Conservation (phyloP, 2,113 vertebrate genomes). For the Nannospalax galili region DNA sequence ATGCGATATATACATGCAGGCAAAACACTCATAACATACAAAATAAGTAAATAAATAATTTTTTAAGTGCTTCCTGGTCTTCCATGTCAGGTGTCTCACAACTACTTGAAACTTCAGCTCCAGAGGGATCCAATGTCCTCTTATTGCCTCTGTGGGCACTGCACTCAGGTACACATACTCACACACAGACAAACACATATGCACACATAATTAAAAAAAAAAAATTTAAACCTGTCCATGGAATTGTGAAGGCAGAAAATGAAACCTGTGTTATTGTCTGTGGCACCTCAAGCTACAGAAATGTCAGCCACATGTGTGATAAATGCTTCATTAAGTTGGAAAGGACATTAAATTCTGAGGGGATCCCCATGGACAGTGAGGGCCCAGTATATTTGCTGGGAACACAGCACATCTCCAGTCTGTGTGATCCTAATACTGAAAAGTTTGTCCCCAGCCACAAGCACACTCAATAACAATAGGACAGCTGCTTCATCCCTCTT, state of each 20-base stretch:
- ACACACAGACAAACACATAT: neutral
- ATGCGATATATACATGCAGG: too few relatives aligned
- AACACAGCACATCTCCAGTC: neutral
- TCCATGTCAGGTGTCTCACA: neutral
- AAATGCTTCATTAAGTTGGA: neutral
- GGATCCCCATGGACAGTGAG: neutral
- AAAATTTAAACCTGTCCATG: neutral
- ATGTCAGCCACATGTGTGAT: neutral
- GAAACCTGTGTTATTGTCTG: neutral
- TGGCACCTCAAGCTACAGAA: neutral
- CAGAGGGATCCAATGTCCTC: too few relatives aligned
- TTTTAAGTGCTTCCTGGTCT: too few relatives aligned
- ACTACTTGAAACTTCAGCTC: too few relatives aligned
- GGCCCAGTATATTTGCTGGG: too few relatives aligned
- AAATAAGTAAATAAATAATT: too few relatives aligned
- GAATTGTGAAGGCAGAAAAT: neutral
- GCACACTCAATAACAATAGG: neutral
- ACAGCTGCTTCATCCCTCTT: neutral
- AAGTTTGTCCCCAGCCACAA: neutral
- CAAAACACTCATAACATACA: too few relatives aligned
- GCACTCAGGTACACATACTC: neutral
- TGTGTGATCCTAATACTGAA: neutral
- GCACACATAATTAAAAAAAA: too few relatives aligned
- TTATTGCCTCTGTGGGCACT: neutral
- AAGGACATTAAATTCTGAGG: neutral